Percentiles rank a stretch among this genome's conserved stretches.
Evolutionary conservation across 2,113 vertebrate species (phyloP).

Genomic region (Lagopus muta): DNA sequence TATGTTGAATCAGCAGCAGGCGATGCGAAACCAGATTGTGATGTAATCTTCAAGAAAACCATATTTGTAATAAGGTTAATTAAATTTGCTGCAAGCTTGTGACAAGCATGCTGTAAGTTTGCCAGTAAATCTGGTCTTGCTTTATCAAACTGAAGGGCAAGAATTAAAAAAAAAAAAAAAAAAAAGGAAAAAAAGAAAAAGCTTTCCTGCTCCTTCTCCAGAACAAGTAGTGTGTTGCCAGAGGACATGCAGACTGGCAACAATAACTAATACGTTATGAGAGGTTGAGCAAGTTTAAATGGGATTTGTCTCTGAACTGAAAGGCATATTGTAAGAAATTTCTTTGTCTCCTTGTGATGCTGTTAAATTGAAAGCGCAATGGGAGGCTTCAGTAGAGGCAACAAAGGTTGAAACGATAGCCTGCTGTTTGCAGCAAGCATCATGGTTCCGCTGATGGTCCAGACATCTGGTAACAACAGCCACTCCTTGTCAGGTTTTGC

Average conservation of each 20-base stretch:
- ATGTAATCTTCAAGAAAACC: slow-evolving; percentile 79
- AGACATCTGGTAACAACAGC: slow-evolving; percentile 78
- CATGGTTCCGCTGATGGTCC: slow-evolving; percentile 67
- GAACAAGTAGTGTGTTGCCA: slow-evolving; percentile 61
- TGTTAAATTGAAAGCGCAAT: slow-evolving; percentile 78
- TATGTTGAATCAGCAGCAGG: slow-evolving; percentile 73
- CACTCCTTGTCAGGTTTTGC: slow-evolving; percentile 76
- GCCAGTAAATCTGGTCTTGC: slow-evolving; percentile 78
- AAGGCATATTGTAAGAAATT: slow-evolving; percentile 77
- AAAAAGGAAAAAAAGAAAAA: neutral
- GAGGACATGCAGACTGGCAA: slow-evolving; percentile 66
- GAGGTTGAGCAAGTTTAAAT: slow-evolving; percentile 79
- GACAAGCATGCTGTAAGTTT: slow-evolving; percentile 73
- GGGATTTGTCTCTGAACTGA: slow-evolving; percentile 74
- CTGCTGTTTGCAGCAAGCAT: slow-evolving; percentile 79
- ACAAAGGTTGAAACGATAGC: slow-evolving; percentile 77
- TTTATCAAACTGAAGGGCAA: slow-evolving; percentile 75
- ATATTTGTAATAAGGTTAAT: slow-evolving; percentile 83
- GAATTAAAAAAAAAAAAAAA: neutral
- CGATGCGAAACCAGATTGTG: slow-evolving; percentile 73
- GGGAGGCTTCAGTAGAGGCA: slow-evolving; percentile 73
- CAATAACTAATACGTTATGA: slow-evolving; percentile 74
- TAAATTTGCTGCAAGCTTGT: slow-evolving; percentile 78
- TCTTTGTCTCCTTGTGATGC: slow-evolving; percentile 78
- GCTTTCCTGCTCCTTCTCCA: slow-evolving; percentile 32